Percentiles rank a stretch among this genome's conserved stretches.
phyloP scores from a whole-genome alignment of 2,113 vertebrate genomes.

The Vireo altiloquus region DNA sequence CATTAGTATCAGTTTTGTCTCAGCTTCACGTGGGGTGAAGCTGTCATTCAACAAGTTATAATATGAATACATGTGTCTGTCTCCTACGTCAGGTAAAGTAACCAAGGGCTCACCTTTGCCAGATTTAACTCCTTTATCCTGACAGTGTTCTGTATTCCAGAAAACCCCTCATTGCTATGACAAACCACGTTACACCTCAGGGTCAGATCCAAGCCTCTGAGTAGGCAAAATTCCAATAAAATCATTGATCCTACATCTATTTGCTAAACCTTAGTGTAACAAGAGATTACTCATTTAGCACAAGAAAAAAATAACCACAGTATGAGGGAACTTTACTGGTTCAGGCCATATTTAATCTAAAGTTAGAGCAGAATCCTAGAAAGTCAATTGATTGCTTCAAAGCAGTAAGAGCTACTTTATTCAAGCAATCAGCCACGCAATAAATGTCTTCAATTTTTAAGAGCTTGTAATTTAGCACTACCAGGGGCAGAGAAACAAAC shows the following conservation, averaged over 20 bases:
- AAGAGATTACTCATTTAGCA: not conserved
- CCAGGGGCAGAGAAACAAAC: not conserved
- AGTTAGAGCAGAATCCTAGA: not conserved
- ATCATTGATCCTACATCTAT: not conserved
- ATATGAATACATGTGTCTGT: fast-evolving
- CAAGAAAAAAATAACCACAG: not conserved
- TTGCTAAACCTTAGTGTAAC: not conserved
- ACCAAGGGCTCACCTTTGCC: not conserved
- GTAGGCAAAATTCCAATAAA: not conserved
- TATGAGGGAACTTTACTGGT: not conserved
- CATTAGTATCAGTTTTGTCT: not conserved
- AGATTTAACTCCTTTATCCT: not conserved
- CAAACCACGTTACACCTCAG: not conserved
- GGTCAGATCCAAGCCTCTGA: not conserved
- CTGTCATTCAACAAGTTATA: not conserved
- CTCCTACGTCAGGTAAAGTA: not conserved
- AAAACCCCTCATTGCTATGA: not conserved
- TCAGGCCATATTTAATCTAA: not conserved
- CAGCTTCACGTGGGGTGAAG: not conserved
- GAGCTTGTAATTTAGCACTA: not conserved
- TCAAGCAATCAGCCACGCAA: not conserved
- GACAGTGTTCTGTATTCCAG: not conserved
- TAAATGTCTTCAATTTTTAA: not conserved
- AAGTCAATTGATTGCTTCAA: not conserved
- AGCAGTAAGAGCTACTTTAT: not conserved